Evolutionary conservation across 2,888 invertebrate genomes (phyloP).

Genomic region (Notodromas monacha): DNA sequence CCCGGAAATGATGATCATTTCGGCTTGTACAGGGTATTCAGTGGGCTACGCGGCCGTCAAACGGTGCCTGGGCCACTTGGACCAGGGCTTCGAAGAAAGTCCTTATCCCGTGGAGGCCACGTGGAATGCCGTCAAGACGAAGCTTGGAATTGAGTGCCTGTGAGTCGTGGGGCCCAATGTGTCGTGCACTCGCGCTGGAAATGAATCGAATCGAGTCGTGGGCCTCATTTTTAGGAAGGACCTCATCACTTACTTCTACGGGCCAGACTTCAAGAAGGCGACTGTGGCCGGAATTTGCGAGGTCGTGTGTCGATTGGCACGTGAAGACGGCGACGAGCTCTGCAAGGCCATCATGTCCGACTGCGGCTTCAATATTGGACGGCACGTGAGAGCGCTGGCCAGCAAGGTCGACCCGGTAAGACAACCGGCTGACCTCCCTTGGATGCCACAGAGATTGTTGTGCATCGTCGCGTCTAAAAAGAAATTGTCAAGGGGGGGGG

Average conservation of each 20-base stretch:
- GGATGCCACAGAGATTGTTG: too few species aligned
- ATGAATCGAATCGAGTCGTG: too few species aligned
- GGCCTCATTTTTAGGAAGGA: conserved; percentile 6
- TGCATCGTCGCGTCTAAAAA: too few species aligned
- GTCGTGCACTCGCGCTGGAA: too few species aligned
- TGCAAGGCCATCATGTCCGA: conserved; percentile 32
- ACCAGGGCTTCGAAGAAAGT: conserved; percentile 57
- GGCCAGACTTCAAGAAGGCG: conserved; percentile 49
- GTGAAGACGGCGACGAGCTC: conserved; percentile 34
- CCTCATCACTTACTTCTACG: conserved; percentile 16
- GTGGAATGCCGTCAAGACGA: too few species aligned
- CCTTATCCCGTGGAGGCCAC: conserved; percentile 28
- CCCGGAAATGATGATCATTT: too few species aligned
- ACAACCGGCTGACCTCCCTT: too few species aligned
- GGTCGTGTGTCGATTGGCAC: conserved; percentile 28
- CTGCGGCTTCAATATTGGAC: conserved; percentile 30
- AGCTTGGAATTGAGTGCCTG: conserved; percentile 30
- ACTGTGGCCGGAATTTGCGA: conserved; percentile 36
- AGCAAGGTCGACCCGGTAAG: conserved; percentile 24
- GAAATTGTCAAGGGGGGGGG: too few species aligned
- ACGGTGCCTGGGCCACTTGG: too few species aligned
- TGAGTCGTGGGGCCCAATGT: background rate
- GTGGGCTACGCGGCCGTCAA: too few species aligned
- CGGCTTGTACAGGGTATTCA: too few species aligned
- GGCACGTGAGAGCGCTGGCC: conserved; percentile 28